Percentiles rank a stretch among this genome's conserved stretches.
phyloP scores from a whole-genome alignment of 2,797 vertebrate species.

The Pseudocheirus occidentalis region DNA sequence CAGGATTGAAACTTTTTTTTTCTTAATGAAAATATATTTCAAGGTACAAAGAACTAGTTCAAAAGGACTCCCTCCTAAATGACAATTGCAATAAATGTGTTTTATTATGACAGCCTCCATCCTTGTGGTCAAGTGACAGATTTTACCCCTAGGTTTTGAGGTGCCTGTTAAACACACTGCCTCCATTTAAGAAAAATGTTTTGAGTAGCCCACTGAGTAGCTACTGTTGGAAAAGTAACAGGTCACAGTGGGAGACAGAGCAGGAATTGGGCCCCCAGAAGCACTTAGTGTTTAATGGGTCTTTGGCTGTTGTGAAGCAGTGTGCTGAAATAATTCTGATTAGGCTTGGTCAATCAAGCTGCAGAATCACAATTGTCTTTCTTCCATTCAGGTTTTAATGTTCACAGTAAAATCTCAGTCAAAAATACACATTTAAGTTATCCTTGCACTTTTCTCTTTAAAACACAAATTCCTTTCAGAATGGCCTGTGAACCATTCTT shows the following conservation, averaged over 20 bases:
- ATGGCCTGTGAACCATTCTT: constrained; percentile 32
- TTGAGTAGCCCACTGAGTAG: constrained; percentile 85
- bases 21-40: constrained; percentile 58
- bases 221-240: constrained; percentile 76
- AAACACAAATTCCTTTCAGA: constrained; percentile 67
- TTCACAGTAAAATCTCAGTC: constrained; percentile 42
- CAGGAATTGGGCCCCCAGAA: constrained; percentile 81
- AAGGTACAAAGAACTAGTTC: constrained; percentile 55
- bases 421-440: constrained; percentile 64
- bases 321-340: constrained; percentile 94
- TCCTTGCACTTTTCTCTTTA: constrained; percentile 51
- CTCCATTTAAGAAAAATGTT: constrained; percentile 82
- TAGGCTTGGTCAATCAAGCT: constrained; percentile 90
- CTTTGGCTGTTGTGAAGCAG: constrained; percentile 88
- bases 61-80: constrained; percentile 56
- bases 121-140: constrained; percentile 80
- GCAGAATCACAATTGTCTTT: constrained; percentile 77
- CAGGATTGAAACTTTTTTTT: constrained; percentile 46
- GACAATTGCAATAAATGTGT: constrained; percentile 17
- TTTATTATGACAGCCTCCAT: constrained; percentile 59
- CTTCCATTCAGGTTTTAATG: constrained; percentile 62
- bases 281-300: constrained; percentile 85
- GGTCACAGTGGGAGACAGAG: constrained; percentile 86
- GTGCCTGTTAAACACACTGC: constrained; percentile 84
- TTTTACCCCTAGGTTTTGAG: constrained; percentile 84